A percentile compares a stretch with the other conserved stretches of the same genome.
phyloP scores from a whole-genome alignment of 2,113 vertebrate species.

The Pogona vitticeps region DNA sequence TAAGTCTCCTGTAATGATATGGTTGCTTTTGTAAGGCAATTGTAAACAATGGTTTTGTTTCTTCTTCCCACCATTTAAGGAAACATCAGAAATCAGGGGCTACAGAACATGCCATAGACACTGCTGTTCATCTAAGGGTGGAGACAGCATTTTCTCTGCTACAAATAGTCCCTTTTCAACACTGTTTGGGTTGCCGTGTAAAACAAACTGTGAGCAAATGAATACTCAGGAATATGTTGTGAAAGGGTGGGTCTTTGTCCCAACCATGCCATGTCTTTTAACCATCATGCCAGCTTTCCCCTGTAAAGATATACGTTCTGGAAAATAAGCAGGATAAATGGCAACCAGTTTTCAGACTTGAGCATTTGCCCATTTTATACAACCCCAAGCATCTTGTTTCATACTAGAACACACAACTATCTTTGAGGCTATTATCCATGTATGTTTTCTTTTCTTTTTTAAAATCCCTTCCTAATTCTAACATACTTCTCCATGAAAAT shows the following conservation, averaged over 20 bases:
- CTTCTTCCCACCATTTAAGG: fast-evolving
- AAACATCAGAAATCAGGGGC: background rate
- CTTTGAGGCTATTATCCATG: background rate
- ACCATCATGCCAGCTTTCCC: background rate
- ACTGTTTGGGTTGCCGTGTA: background rate
- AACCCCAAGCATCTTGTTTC: background rate
- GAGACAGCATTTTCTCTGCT: background rate
- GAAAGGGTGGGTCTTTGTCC: background rate
- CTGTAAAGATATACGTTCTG: background rate
- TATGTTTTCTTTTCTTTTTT: background rate
- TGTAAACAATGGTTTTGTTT: background rate
- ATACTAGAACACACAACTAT: background rate
- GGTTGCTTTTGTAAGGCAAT: background rate
- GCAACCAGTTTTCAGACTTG: background rate
- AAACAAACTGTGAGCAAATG: background rate
- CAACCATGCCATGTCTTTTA: background rate
- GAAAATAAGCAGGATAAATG: background rate
- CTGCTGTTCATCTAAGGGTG: background rate
- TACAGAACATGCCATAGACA: background rate
- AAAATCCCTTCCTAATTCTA: background rate
- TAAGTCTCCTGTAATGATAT: background rate
- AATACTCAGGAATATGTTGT: conserved; percentile 7
- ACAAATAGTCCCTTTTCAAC: background rate
- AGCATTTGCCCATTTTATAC: background rate
- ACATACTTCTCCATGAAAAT: background rate